A percentile compares a stretch with the other conserved stretches of the same genome.
phyloP scores from a whole-genome alignment of 2,888 invertebrate genomes.

The Acronicta alni region DNA sequence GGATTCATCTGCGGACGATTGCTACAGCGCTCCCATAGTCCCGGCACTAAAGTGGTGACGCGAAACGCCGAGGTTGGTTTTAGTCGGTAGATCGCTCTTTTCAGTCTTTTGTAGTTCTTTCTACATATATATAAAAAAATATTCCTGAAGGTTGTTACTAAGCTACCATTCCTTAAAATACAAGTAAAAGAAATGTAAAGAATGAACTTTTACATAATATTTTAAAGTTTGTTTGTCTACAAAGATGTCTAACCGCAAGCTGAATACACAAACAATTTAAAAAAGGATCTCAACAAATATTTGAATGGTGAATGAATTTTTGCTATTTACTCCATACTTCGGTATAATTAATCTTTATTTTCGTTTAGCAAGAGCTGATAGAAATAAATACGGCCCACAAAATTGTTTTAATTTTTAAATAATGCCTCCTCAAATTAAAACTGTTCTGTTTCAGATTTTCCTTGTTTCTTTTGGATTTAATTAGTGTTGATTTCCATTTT shows the following conservation, averaged over 20 bases:
- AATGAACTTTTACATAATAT: conserved; percentile 4
- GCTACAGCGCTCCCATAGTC: too few relatives aligned
- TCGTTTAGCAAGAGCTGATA: conserved; percentile 29
- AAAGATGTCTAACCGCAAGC: conserved; percentile 12
- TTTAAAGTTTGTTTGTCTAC: conserved; percentile 10
- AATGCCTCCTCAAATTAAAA: not conserved
- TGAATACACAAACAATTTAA: conserved; percentile 25
- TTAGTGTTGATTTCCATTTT: conserved; percentile 4
- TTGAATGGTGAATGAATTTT: conserved; percentile 38
- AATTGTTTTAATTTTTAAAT: conserved; percentile 2
- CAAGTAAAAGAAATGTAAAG: not conserved
- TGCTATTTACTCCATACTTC: conserved; percentile 35
- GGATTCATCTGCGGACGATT: too few relatives aligned
- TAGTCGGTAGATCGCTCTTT: too few relatives aligned
- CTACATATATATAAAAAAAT: too few relatives aligned
- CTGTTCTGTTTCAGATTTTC: not conserved
- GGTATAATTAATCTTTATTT: conserved; percentile 39
- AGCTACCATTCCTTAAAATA: not conserved
- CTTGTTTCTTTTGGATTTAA: not conserved
- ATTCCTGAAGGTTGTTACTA: not conserved
- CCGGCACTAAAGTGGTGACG: too few relatives aligned
- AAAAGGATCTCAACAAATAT: conserved; percentile 37
- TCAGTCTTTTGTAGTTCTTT: too few relatives aligned
- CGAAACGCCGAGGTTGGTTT: too few relatives aligned
- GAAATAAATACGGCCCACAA: not conserved